Percentiles rank a stretch among this genome's conserved stretches.
Evolutionary conservation across 2,888 invertebrate species (phyloP).

Genomic region (Caenorhabditis sp.): DNA sequence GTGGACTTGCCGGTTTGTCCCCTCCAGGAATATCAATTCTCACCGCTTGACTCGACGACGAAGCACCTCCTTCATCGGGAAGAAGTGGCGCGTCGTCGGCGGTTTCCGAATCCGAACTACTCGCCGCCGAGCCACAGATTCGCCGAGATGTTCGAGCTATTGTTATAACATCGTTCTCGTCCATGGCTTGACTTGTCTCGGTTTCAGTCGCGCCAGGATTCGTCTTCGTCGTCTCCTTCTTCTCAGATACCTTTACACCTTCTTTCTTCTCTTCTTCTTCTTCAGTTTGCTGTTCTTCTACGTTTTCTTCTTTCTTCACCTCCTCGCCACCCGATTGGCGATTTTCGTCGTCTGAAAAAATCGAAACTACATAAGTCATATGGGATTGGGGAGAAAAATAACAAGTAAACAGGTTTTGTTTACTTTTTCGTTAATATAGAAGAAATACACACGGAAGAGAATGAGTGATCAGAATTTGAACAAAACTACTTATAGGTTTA

Average conservation of each 20-base stretch:
- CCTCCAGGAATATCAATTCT: slow-evolving; percentile 48
- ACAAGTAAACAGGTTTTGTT: background rate
- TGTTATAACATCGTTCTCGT: background rate
- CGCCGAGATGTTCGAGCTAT: slow-evolving; percentile 40
- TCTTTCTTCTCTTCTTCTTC: too few species aligned
- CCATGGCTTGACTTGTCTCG: background rate
- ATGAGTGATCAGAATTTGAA: background rate
- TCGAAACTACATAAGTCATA: too few species aligned
- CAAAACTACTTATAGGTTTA: too few species aligned
- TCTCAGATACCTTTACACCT: too few species aligned
- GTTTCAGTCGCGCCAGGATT: background rate
- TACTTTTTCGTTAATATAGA: background rate
- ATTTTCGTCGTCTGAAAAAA: slow-evolving; percentile 1
- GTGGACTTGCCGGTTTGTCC: slow-evolving; percentile 50
- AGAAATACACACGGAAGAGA: background rate
- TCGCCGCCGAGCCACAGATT: slow-evolving; percentile 48
- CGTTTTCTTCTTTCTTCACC: background rate
- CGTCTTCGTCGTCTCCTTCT: background rate
- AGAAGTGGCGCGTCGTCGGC: slow-evolving; percentile 58
- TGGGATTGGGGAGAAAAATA: background rate
- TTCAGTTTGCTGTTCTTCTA: background rate
- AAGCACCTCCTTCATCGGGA: slow-evolving; percentile 38
- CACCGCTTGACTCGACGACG: slow-evolving; percentile 26
- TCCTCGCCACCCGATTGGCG: background rate
- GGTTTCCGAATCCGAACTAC: slow-evolving; percentile 50